A percentile compares a stretch with the other conserved stretches of the same genome.
phyloP scores from a whole-genome alignment of 1,140 invertebrate genomes.

The Procambarus clarkii region DNA sequence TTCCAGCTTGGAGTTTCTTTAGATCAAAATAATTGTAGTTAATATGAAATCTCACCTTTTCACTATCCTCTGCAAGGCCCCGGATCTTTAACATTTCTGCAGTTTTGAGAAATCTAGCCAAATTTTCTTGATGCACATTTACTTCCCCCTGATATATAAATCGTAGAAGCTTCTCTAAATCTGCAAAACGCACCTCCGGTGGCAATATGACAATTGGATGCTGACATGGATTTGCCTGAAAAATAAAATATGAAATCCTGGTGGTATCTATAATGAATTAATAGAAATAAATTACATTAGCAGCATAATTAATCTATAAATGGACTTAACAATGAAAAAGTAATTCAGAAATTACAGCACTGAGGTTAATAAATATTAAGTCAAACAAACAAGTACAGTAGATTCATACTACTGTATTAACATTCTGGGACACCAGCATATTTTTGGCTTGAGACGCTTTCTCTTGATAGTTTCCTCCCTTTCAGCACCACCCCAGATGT shows the following conservation, averaged over 20 bases:
- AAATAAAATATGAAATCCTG: no score
- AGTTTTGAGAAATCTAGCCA: constrained; percentile 72
- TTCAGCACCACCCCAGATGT: no score
- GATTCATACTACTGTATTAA: no score
- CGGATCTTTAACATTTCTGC: constrained; percentile 72
- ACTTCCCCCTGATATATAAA: constrained; percentile 72
- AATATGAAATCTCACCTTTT: constrained; percentile 58
- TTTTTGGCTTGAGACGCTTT: no score
- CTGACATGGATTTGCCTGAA: constrained; percentile 71
- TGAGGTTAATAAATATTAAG: no score
- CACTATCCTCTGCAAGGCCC: constrained; percentile 71
- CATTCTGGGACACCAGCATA: no score
- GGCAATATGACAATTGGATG: constrained; percentile 72
- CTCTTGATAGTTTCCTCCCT: no score
- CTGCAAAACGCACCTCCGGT: constrained; percentile 69
- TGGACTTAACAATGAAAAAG: neutral
- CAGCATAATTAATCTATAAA: no score
- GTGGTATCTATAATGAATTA: no score
- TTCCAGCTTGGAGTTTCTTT: no score
- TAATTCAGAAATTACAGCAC: neutral
- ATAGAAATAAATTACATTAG: no score
- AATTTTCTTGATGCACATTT: constrained; percentile 71
- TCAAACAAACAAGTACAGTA: no score
- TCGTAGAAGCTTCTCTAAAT: constrained; percentile 71
- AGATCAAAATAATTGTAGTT: neutral